Base-by-base conservation (phyloP, 53 echinoderm and acorn worm genomes). In the Actinopyga echinites region DNA sequence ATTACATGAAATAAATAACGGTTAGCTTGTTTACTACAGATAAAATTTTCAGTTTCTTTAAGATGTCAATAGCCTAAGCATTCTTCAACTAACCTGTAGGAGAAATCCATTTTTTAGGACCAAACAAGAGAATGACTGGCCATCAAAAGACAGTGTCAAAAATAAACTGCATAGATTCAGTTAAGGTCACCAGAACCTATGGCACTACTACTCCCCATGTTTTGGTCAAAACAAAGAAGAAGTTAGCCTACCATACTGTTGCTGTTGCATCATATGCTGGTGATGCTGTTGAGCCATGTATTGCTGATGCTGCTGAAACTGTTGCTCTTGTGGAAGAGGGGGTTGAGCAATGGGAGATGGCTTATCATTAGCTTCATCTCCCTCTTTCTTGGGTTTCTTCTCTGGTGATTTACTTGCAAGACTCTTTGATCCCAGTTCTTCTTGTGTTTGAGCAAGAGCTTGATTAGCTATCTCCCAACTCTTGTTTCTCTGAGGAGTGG, bases 401-500 rank as follows among this genome's bases (percentile, higher is more conserved):
- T 71, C 71, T 15, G 71, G 71, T 1, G 42, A 71, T 71, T 71
- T 71, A 42, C 26, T 71, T 34, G 40, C 42, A 24, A 71, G 71
- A 71, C 71, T 71, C 44, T 57, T 67, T 15, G 67, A 30, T 35
- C 82, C 82, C 9, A 58, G 23, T 25, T 74, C 82, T 30, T 77
- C 80, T 15, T 35, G 38, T 30, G 83, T 43, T 45, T 93, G 89
- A 71, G 93, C 91, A 26, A 95, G 84, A 0, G 92, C 95, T 64
- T 91, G 88, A 20, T 91, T 86, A 20, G 95, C 95, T 25, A 90
- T 95, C 35, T 93, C 95, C 95, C 95, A 95, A 69, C 84, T 89
- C 43, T 71, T 36, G 37, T 49, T 49, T 49, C 17, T 49, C 15
- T 71, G 57, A 65, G 64, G 24, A 38, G 1, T 33, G 25, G 65